Percentiles rank a stretch among this genome's conserved stretches.
Conservation (phyloP, 2,888 invertebrate genomes). For the Thysanoteuthis rhombus region DNA sequence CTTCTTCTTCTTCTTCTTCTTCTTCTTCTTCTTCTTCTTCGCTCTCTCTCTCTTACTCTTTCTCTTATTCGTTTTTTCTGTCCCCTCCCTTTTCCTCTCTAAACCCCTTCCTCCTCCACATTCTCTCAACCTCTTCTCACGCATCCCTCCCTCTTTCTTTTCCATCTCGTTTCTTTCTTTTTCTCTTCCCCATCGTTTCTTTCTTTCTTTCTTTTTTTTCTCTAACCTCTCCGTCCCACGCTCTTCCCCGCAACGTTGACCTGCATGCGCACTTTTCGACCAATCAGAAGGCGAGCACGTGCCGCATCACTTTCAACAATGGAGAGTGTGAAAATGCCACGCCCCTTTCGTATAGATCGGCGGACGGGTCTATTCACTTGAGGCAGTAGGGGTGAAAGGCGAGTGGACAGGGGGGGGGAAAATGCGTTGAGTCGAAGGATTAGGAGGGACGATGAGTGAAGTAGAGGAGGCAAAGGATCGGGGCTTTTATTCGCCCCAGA, state of each 20-base stretch:
- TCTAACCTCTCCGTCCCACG: background rate
- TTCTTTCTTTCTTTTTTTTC: background rate
- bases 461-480: background rate
- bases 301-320: constrained; percentile 12
- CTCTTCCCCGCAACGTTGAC: background rate
- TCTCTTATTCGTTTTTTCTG: no score
- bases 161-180: background rate
- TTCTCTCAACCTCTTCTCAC: no score
- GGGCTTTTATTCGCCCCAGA: background rate
- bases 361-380: background rate
- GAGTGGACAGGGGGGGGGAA: background rate
- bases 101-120: no score
- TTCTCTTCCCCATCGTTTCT: background rate
- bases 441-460: background rate
- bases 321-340: background rate
- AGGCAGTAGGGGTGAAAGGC: background rate
- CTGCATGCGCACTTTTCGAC: constrained; percentile 12
- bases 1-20: no score
- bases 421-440: background rate
- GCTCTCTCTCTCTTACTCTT: background rate
- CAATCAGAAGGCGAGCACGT: background rate
- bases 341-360: background rate
- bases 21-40: background rate
- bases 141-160: background rate
- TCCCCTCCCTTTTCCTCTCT: no score